Evolutionary conservation across 2,888 invertebrate species (phyloP).

Genomic region (Desoria tigrina): DNA sequence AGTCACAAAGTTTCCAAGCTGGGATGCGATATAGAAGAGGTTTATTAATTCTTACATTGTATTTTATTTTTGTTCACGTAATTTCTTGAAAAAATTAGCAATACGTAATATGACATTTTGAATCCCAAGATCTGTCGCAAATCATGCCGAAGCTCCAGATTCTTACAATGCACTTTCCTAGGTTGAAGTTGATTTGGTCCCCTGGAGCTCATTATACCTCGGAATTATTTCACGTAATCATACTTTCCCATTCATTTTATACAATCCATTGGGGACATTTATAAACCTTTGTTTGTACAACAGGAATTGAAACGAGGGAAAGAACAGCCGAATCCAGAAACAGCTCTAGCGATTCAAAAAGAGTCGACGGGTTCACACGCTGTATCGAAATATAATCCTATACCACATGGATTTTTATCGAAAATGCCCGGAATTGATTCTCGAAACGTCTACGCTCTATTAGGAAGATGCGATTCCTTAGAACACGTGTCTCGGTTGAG

Average conservation of each 20-base stretch:
- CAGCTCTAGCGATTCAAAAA: conserved; percentile 70
- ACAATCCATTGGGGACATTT: too few species aligned
- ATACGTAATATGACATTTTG: too few species aligned
- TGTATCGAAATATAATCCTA: conserved; percentile 69
- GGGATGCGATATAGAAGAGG: conserved; percentile 51
- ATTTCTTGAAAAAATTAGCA: too few species aligned
- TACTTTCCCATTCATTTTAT: not conserved
- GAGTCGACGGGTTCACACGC: conserved; percentile 58
- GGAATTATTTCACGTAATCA: conserved; percentile 83
- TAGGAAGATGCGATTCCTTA: conserved; percentile 73
- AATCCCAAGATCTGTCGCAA: conserved; percentile 56
- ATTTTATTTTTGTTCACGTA: too few species aligned
- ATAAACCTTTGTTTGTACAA: conserved; percentile 21
- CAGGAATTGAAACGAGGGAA: conserved; percentile 67
- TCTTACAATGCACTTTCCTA: conserved; percentile 92
- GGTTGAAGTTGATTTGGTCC: conserved; percentile 91
- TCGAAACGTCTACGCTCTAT: conserved; percentile 75
- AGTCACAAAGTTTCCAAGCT: conserved; percentile 88
- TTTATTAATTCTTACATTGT: too few species aligned
- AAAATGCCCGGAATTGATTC: conserved; percentile 86
- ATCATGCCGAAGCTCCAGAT: conserved; percentile 84
- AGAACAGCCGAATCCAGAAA: conserved; percentile 73
- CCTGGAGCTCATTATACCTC: conserved; percentile 94
- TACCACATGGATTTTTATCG: conserved; percentile 76
- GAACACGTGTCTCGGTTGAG: conserved; percentile 59